Base-by-base conservation (phyloP, 1,140 invertebrate species). In the Neodiprion pinetum region DNA sequence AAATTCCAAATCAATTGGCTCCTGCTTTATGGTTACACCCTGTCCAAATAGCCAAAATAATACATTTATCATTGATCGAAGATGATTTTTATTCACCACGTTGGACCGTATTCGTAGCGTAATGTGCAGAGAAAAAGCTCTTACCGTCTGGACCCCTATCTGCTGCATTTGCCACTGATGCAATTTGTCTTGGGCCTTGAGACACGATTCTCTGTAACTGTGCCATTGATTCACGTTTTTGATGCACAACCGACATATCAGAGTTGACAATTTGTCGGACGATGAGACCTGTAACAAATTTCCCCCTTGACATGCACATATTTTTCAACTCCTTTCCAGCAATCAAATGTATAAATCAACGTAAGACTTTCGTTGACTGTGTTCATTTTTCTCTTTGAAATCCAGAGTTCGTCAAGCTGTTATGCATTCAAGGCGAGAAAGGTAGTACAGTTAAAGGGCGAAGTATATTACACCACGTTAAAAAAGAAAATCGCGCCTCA, bases 141-240 rank as follows among this genome's bases (percentile, higher is more conserved):
- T 1, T 53, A 53, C 50, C 50, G 50, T 53, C 50, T 53, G n/a
- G 49, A 73, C 4, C 48, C 67, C 76, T 7, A 70, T 50, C 48
- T 83, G 81, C 69, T 79, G 83, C 49, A 75, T 74, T 1, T 89
- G 69, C 87, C 88, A 90, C 77, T 84, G 77, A 40, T 84, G 81
- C 7, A 89, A 75, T 65, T 88, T 89, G 4, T 86, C 82, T 71
- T 90, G 88, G 0, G 88, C 87, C 11, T 78, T 79, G 17, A 87
- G 78, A 75, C 88, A 89, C 0, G 77, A 74, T 76, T 87, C 84
- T 73, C 85, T 89, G 75, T 89, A 90, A 3, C 73, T 76, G 71
- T 89, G 82, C 89, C 89, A 90, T 69, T 83, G 81, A 73, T 89
- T 88, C 8, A 90, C 82, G 75, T 81, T 87, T 71, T 77, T 80